Evolutionary conservation across 2,888 invertebrate species (phyloP), one percentile per base, ranked within the genome.

Genomic region (Sipunculus nudus): DNA sequence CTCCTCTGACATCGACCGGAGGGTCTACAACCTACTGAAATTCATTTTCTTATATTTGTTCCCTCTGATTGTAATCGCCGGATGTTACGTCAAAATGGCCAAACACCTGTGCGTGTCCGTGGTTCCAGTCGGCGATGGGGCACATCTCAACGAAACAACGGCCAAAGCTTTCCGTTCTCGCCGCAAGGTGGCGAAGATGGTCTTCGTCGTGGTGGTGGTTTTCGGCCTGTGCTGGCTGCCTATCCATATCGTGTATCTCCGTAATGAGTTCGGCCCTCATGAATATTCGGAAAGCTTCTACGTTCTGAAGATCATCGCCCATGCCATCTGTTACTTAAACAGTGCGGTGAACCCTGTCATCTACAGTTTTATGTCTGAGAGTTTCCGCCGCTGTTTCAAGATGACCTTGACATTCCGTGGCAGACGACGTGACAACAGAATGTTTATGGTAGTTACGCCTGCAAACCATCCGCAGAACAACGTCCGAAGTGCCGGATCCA

Each of bases 321-420:
- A 57, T 23, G 41, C 32, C 40, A n/a, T 64, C 31, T 57, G 57
- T 13, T 66, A 61, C 35, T 53, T 75, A 6, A 76, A 75, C 59
- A 73, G 73, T 58, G 71, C 75, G 5, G 60, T 77, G 16, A 78
- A 78, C 57, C 78, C 78, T 0, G 59, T 77, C 46, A 76, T 78
- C 52, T 78, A 78, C 60, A 75, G 76, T 53, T 72, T 76, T 53
- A 72, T 74, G 41, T 75, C 74, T 49, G 66, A 68, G 21, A 68
- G 68, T 38, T 78, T 78, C 63, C 53, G 76, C 13, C 29, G 63
- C 19, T 53, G 56, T 50, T 67, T 61, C 59, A 50, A 52, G 23
- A 55, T 38, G 28, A 52, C 61, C 28, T 63, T 63, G n/a, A n/a
- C n/a, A n/a, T n/a, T n/a, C n/a, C n/a, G n/a, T n/a, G n/a, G n/a